Evolutionary conservation across 2,797 vertebrate species (phyloP).

Genomic region (Cossypha caffra): DNA sequence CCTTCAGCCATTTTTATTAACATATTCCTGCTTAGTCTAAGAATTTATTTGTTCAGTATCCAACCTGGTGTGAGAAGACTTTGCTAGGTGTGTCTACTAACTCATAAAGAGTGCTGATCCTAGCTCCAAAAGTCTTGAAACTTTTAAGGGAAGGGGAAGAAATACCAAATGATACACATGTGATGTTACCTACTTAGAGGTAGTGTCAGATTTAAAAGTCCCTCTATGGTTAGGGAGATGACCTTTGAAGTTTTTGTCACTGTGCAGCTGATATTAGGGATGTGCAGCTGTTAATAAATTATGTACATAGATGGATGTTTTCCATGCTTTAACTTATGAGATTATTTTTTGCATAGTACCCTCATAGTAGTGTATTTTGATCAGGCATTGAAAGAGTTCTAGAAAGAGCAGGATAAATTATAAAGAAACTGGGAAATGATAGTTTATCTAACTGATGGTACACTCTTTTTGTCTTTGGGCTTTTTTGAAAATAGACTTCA

Average conservation of each 20-base stretch:
- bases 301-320: neutral
- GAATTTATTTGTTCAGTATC: slow-evolving; percentile 15
- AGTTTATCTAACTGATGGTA: neutral
- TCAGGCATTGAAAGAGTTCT: neutral
- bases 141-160: neutral
- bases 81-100: neutral
- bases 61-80: neutral
- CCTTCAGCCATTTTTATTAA: neutral
- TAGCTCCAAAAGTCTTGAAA: neutral
- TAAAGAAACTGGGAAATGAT: neutral
- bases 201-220: neutral
- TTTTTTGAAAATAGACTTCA: neutral
- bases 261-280: neutral
- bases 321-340: neutral
- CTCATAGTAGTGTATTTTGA: neutral
- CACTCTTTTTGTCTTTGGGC: accelerated
- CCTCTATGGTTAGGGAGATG: neutral
- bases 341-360: neutral
- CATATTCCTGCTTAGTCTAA: neutral
- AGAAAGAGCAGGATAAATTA: neutral
- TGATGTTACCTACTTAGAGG: neutral
- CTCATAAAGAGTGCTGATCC: neutral
- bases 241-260: neutral
- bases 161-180: neutral
- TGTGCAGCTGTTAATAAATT: neutral